Percentiles rank a stretch among this genome's conserved stretches.
Conservation (phyloP, 2,797 vertebrate species). For the Paedocypris micromegethes region DNA sequence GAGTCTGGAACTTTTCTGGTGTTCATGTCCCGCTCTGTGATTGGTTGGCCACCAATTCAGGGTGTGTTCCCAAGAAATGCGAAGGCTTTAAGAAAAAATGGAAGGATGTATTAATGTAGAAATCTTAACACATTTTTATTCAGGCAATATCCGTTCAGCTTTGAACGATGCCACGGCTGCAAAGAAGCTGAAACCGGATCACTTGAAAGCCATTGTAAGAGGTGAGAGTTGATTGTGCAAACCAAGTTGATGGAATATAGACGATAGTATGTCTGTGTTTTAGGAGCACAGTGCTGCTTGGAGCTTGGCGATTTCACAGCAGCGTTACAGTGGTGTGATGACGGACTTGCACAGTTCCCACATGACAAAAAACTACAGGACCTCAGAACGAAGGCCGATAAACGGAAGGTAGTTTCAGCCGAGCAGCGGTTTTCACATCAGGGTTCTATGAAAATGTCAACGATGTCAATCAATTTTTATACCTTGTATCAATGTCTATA, state of each 20-base stretch:
- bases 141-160: slow-evolving; percentile 91
- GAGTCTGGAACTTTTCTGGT: too few species aligned
- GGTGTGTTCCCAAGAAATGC: too few species aligned
- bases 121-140: neutral
- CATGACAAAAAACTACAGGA: slow-evolving; percentile 84
- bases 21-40: too few species aligned
- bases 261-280: slow-evolving; percentile 1
- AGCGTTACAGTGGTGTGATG: slow-evolving; percentile 87
- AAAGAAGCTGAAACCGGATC: slow-evolving; percentile 82
- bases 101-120: too few species aligned
- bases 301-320: slow-evolving; percentile 77
- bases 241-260: neutral
- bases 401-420: slow-evolving; percentile 71
- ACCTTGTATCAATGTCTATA: too few species aligned
- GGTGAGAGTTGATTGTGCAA: slow-evolving; percentile 59
- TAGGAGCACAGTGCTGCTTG: slow-evolving; percentile 86
- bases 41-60: too few species aligned
- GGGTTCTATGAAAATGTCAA: neutral
- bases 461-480: too few species aligned
- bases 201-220: slow-evolving; percentile 87
- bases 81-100: too few species aligned
- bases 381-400: slow-evolving; percentile 79
- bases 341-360: slow-evolving; percentile 75
- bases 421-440: neutral
- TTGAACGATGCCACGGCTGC: slow-evolving; percentile 80